Conservation (phyloP, 2,888 invertebrate species). For the Invenusta paracnida region DNA sequence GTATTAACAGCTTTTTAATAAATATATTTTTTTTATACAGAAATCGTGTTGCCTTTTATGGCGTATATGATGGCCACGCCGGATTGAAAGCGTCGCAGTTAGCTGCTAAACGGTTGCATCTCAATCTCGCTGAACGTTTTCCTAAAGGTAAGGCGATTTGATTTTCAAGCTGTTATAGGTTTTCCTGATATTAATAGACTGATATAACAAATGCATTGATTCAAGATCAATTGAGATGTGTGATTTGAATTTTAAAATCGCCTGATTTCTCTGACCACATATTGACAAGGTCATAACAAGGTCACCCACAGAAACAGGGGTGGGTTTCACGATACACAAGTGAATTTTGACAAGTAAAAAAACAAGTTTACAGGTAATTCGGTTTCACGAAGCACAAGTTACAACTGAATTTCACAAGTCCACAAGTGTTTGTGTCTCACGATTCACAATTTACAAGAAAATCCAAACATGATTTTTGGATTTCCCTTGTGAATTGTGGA, state of each 20-base stretch:
- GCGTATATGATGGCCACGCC: conserved; percentile 63
- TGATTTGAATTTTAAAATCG: too few relatives aligned
- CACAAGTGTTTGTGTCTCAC: neutral
- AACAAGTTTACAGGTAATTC: neutral
- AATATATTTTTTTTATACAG: conserved; percentile 50
- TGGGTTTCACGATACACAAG: too few relatives aligned
- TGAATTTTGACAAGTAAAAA: too few relatives aligned
- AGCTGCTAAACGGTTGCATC: conserved; percentile 60
- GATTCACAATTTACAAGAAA: neutral
- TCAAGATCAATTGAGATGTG: too few relatives aligned
- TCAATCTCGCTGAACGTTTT: conserved; percentile 59
- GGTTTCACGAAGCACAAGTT: neutral
- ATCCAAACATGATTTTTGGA: neutral
- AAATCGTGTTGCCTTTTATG: conserved; percentile 58
- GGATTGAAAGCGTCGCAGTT: conserved; percentile 61
- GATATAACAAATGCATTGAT: too few relatives aligned
- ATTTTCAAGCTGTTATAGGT: too few relatives aligned
- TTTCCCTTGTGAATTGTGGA: neutral
- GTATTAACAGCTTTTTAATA: too few relatives aligned
- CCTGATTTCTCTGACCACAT: too few relatives aligned
- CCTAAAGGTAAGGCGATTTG: conserved; percentile 62
- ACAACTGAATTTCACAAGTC: neutral
- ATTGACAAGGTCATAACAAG: too few relatives aligned
- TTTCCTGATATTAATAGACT: too few relatives aligned
- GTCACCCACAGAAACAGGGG: too few relatives aligned